These are phyloP conservation scores for Caenorhabditis brenneri DNA, from an alignment of 1,140 invertebrate species.

Conservation along the genomic window DNA sequence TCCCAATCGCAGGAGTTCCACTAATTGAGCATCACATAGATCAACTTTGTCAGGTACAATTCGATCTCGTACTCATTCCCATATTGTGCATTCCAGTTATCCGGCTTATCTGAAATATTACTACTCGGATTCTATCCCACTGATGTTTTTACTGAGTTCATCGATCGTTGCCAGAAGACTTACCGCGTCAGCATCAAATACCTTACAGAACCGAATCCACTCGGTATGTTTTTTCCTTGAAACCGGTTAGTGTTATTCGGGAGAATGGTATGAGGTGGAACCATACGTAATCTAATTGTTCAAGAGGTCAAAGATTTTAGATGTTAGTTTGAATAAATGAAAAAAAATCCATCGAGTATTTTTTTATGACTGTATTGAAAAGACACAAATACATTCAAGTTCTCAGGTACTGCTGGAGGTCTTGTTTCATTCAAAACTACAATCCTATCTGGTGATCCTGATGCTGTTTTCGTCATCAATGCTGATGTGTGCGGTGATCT, in stretches of 20 bases:
- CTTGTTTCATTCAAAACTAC: slow-evolving; percentile 93
- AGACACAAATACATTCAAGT: no score
- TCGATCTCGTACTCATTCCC: background rate
- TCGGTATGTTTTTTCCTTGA: slow-evolving; percentile 73
- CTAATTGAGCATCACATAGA: slow-evolving; percentile 96
- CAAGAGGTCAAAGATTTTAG: background rate
- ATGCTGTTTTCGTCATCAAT: slow-evolving; percentile 92
- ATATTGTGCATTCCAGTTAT: slow-evolving; percentile 64
- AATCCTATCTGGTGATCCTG: slow-evolving; percentile 81
- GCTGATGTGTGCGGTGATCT: slow-evolving; percentile 98
- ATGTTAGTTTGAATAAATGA: background rate
- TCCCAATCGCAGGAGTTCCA: slow-evolving; percentile 91
- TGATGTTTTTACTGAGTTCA: slow-evolving; percentile 77
- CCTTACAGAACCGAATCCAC: slow-evolving; percentile 89
- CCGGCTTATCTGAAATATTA: slow-evolving; percentile 85
- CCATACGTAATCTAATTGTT: background rate
- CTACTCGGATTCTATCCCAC: slow-evolving; percentile 89
- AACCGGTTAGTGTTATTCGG: background rate
- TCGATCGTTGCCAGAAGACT: slow-evolving; percentile 53
- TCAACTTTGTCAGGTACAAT: slow-evolving; percentile 79
- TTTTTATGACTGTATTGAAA: background rate
- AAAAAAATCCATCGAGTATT: background rate
- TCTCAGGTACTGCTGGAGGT: slow-evolving; percentile 85
- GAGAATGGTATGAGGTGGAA: background rate
- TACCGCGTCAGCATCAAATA: slow-evolving; percentile 76